Percentiles rank a stretch among this genome's conserved stretches.
Conservation (phyloP, 2,113 vertebrate genomes). For the Neodon shergylaensis region DNA sequence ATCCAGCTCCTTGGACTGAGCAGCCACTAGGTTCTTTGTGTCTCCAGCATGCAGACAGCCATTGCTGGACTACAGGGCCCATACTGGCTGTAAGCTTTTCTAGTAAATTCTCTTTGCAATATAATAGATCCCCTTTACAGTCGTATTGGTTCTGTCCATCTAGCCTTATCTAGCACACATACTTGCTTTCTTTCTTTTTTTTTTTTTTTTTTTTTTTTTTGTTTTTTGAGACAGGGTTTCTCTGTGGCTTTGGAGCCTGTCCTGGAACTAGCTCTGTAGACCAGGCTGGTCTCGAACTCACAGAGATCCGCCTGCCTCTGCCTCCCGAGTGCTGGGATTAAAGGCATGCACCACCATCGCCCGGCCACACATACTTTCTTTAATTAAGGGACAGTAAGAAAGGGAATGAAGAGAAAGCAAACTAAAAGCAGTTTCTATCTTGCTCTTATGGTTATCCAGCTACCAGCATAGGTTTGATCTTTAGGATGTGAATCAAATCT, state of each 20-base stretch:
- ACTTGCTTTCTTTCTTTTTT: too few species aligned
- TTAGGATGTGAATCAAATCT: conserved; percentile 13
- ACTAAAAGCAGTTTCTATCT: conserved; percentile 4
- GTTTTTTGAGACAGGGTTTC: too few species aligned
- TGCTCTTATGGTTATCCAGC: background rate
- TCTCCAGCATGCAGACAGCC: background rate
- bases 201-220: too few species aligned
- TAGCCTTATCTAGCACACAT: background rate
- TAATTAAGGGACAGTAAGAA: background rate
- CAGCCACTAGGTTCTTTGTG: background rate
- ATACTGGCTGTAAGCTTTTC: background rate
- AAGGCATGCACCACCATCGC: too few species aligned
- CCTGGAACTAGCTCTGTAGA: too few species aligned
- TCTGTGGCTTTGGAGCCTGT: too few species aligned
- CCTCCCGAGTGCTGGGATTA: too few species aligned
- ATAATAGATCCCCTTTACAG: background rate
- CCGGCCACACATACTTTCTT: background rate
- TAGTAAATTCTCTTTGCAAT: background rate
- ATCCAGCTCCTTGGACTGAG: background rate
- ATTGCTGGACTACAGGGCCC: background rate
- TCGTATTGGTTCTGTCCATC: background rate
- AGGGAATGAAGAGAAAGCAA: background rate
- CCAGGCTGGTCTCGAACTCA: too few species aligned
- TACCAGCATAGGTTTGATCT: background rate
- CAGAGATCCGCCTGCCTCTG: too few species aligned